These are phyloP conservation scores for Drosophila mojavensis DNA, from an alignment of 1,140 invertebrate genomes.

Conservation along the genomic window DNA sequence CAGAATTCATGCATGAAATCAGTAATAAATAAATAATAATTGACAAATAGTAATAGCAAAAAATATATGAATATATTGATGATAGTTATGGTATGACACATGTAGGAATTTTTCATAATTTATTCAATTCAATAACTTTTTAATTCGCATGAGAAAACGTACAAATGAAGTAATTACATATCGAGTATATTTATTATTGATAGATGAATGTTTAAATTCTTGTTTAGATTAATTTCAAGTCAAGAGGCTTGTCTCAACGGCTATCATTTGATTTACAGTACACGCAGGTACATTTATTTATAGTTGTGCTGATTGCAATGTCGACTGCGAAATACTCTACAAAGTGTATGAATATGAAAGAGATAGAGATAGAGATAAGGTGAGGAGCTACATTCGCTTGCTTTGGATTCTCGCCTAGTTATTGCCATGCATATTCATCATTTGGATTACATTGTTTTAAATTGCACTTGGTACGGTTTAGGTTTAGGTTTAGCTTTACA, in stretches of 20 bases:
- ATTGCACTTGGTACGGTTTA: constrained; percentile 71
- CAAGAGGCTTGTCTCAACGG: constrained; percentile 13
- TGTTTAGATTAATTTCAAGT: constrained; percentile 10
- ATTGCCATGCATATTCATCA: constrained; percentile 24
- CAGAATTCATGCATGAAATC: not conserved
- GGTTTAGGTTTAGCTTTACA: constrained; percentile 49
- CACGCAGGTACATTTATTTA: constrained; percentile 19
- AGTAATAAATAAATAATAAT: not conserved
- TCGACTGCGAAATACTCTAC: constrained; percentile 12
- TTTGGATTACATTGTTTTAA: constrained; percentile 54
- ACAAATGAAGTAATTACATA: constrained; percentile 41
- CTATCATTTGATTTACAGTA: constrained; percentile 7
- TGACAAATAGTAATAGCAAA: too few relatives aligned
- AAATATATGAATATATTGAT: too few relatives aligned
- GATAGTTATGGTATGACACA: not conserved
- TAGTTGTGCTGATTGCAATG: constrained; percentile 13
- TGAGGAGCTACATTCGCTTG: constrained; percentile 20
- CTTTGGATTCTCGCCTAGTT: constrained; percentile 24
- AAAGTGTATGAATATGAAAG: constrained; percentile 27
- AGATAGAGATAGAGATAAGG: constrained; percentile 21
- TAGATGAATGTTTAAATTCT: constrained; percentile 32
- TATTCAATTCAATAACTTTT: constrained; percentile 38
- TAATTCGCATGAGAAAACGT: constrained; percentile 31
- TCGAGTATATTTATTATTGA: constrained; percentile 38
- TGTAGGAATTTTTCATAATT: constrained; percentile 13